Base-by-base conservation (phyloP, 2,888 invertebrate species). In the Andrena dorsata region DNA sequence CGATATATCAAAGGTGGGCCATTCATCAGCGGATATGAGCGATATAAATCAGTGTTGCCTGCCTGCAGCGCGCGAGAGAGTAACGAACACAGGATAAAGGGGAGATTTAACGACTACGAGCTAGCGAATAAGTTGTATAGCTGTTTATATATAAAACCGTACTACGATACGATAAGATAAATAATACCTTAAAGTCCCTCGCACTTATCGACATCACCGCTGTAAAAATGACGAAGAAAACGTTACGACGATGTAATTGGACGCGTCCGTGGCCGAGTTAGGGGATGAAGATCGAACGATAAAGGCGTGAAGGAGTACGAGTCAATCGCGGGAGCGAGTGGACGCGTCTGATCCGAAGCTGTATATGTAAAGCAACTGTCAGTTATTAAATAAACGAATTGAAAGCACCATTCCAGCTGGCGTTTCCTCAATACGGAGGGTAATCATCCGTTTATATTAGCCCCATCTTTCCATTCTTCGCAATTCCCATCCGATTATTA, bases 291-390 rank as follows among this genome's bases (percentile, higher is more conserved):
- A 65, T 51, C 60, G 32, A 41, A 20, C 28, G 32, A 10, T 10
- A 20, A 26, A 26, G 32, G 3, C 10, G 41, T n/a, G 16, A 8
- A 53, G 16, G 4, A 26, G 23, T 41, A 16, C 26, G 47, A 30
- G 66, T 56, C 56, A 66, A 58, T 66, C 49, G 26, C 20, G 32
- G 20, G n/a, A 30, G 56, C 51, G 69, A 56, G 73, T 66, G 71
- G 64, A 53, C 78, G 82, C 70, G 65, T 69, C 79, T 77, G 82
- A 69, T 86, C 74, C 71, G 72, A 88, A 86, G 82, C 86, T 88
- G 84, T 89, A 89, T 89, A 84, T 89, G 88, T 89, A 89, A 86
- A 86, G 86, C 89, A 88, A 86, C 86, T 89, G 86, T 89, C 83
- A 88, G 75, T 86, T 88, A 89, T 83, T 88, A 85, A 88, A 89